Evolutionary conservation across 2,888 invertebrate genomes (phyloP).

Genomic region (Dynastes maya): DNA sequence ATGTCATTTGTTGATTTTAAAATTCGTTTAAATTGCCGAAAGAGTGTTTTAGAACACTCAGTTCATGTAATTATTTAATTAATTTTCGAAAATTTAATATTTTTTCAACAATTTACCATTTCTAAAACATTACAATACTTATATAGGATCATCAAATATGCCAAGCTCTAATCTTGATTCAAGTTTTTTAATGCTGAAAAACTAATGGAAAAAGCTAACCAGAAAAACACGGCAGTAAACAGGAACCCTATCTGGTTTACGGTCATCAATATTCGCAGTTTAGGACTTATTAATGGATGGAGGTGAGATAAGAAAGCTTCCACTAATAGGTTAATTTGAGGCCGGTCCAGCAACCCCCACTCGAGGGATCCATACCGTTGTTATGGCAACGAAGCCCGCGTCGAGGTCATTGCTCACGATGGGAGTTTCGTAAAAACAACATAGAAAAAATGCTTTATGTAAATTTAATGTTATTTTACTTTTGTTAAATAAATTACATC

Average conservation of each 20-base stretch:
- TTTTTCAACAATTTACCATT: no score
- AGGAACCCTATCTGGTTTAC: constrained; percentile 47
- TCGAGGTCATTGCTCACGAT: constrained; percentile 64
- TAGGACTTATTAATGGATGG: constrained; percentile 46
- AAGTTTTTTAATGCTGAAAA: neutral
- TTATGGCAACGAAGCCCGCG: constrained; percentile 62
- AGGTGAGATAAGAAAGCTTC: constrained; percentile 61
- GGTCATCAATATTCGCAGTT: constrained; percentile 40
- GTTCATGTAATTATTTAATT: no score
- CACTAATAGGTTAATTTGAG: constrained; percentile 64
- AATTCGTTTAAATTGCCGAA: no score
- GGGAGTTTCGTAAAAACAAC: constrained; percentile 38
- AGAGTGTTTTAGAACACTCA: no score
- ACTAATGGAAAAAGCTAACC: neutral
- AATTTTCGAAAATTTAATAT: no score
- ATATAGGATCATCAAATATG: no score
- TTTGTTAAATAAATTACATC: neutral
- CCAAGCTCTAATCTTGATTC: no score
- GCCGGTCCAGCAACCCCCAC: constrained; percentile 59
- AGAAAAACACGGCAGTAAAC: constrained; percentile 7
- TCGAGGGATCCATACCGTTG: constrained; percentile 63
- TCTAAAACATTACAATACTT: no score
- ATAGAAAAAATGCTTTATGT: constrained; percentile 8
- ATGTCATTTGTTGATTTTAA: no score
- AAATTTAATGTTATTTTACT: constrained; percentile 4